Percentiles rank a stretch among this genome's conserved stretches.
phyloP scores from a whole-genome alignment of 2,888 invertebrate species.

The Cactoblastis cactorum region DNA sequence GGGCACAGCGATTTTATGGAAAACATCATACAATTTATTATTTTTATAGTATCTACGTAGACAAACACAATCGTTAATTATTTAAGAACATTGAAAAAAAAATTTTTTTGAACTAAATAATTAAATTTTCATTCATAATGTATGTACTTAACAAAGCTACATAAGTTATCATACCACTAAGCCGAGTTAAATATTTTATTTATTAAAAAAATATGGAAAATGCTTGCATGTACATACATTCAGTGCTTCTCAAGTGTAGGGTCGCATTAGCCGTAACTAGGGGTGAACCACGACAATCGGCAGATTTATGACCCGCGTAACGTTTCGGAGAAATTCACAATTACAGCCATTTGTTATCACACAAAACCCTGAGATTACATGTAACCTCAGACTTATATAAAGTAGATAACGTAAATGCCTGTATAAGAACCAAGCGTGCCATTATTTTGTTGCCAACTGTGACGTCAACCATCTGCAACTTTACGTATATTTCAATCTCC shows the following conservation, averaged over 20 bases:
- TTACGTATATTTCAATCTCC: too few species aligned
- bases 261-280: constrained; percentile 20
- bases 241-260: constrained; percentile 14
- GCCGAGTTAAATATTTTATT: background rate
- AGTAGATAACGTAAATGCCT: too few species aligned
- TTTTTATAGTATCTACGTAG: too few species aligned
- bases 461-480: too few species aligned
- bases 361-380: constrained; percentile 31
- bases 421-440: too few species aligned
- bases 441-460: too few species aligned
- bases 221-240: background rate
- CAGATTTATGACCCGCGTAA: constrained; percentile 23
- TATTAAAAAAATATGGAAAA: background rate
- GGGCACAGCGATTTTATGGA: too few species aligned
- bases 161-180: background rate
- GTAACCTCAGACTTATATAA: constrained; percentile 11
- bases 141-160: background rate
- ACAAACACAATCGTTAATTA: too few species aligned
- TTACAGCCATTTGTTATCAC: constrained; percentile 33
- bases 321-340: constrained; percentile 28
- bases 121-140: too few species aligned
- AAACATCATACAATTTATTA: too few species aligned
- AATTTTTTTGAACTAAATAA: too few species aligned
- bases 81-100: too few species aligned
- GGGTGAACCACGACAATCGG: constrained; percentile 19